Conservation (phyloP, 1,140 invertebrate species). For the Linepithema humile region DNA sequence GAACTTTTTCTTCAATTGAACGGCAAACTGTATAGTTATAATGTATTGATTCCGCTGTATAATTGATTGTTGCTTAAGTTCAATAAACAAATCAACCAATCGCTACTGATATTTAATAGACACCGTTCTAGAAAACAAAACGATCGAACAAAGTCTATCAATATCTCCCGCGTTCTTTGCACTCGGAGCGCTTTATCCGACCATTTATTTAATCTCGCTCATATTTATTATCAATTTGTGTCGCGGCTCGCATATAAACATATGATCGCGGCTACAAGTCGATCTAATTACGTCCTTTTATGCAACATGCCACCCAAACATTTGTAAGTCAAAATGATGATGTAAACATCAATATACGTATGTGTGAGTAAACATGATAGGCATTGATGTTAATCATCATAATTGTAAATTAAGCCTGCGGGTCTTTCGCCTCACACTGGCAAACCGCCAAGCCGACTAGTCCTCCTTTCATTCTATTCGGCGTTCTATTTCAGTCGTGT, state of each 20-base stretch:
- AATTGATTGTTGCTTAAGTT: conserved; percentile 7
- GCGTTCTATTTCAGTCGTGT: conserved; percentile 13
- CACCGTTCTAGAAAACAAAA: not conserved
- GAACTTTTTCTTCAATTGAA: conserved; percentile 7
- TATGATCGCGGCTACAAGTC: too few species aligned
- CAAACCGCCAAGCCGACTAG: not conserved
- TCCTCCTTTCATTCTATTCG: conserved; percentile 19
- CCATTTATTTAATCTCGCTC: conserved; percentile 10
- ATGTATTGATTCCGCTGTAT: not conserved
- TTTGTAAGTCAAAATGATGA: too few species aligned
- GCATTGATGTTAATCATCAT: too few species aligned
- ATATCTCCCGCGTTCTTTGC: conserved; percentile 14
- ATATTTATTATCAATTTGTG: conserved; percentile 20
- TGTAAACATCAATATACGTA: too few species aligned
- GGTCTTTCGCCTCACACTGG: not conserved
- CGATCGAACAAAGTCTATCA: conserved; percentile 28
- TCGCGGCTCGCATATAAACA: not conserved
- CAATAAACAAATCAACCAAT: not conserved
- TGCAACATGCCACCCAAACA: too few species aligned
- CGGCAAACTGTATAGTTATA: not conserved
- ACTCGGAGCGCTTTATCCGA: not conserved
- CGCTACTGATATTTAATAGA: not conserved
- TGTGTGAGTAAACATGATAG: too few species aligned
- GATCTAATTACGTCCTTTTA: too few species aligned
- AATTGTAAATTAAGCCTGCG: too few species aligned